Evolutionary conservation across 1,140 invertebrate genomes (phyloP).

Genomic region (Euglossa dilemma): DNA sequence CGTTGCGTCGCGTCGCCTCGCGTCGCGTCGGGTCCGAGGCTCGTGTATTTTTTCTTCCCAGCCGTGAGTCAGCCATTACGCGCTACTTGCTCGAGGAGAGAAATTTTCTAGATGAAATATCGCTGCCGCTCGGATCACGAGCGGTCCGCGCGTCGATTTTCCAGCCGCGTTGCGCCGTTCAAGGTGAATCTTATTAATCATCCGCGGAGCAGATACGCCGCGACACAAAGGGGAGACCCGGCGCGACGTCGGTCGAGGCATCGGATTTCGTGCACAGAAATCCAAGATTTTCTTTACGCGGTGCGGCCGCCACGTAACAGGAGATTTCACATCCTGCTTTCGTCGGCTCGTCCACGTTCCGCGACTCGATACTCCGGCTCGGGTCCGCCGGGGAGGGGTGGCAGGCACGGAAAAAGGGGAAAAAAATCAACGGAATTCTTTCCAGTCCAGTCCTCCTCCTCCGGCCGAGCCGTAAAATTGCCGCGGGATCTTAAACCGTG

Average conservation of each 20-base stretch:
- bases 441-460: neutral
- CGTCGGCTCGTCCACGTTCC: conserved; percentile 26
- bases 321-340: conserved; percentile 66
- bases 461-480: neutral
- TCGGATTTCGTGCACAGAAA: conserved; percentile 60
- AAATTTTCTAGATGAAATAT: neutral
- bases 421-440: conserved; percentile 10
- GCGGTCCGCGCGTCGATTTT: neutral
- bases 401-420: neutral
- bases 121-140: neutral
- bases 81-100: neutral
- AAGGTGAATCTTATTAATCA: conserved; percentile 48
- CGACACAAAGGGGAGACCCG: conserved; percentile 11
- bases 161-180: neutral
- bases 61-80: too few relatives aligned
- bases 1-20: too few relatives aligned
- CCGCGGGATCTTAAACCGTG: neutral
- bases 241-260: conserved; percentile 9
- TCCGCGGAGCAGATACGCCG: neutral
- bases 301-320: conserved; percentile 53
- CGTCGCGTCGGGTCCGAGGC: neutral
- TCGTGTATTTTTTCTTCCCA: neutral
- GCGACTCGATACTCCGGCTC: conserved; percentile 26
- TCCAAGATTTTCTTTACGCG: conserved; percentile 58
- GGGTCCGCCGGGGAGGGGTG: neutral